Percentiles rank a stretch among this genome's conserved stretches.
Evolutionary conservation across 2,888 invertebrate genomes (phyloP).

Genomic region (Melanargia galathea): DNA sequence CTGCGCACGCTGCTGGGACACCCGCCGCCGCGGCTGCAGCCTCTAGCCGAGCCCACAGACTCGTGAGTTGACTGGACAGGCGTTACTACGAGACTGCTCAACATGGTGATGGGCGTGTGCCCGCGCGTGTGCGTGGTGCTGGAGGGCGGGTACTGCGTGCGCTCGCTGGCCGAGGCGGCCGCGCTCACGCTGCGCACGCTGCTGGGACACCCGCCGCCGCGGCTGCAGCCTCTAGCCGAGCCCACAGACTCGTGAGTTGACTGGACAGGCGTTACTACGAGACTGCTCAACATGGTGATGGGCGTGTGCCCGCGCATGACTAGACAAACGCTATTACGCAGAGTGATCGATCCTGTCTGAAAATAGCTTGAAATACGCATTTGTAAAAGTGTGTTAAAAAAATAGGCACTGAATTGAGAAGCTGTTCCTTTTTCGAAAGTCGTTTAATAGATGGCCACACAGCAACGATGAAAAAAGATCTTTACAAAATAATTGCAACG

Average conservation of each 20-base stretch:
- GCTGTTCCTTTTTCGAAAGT: no score
- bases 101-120: conserved; percentile 85
- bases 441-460: no score
- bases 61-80: conserved; percentile 59
- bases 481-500: no score
- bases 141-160: conserved; percentile 97
- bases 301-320: conserved; percentile 88
- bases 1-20: conserved; percentile 90
- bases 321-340: no score
- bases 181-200: conserved; percentile 91
- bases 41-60: conserved; percentile 67
- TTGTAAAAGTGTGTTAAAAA: no score
- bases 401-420: no score
- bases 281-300: conserved; percentile 85
- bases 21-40: conserved; percentile 86
- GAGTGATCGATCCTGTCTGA: no score
- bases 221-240: conserved; percentile 63
- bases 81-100: conserved; percentile 74
- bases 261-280: conserved; percentile 35
- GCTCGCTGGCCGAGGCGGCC: conserved; percentile 93
- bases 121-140: conserved; percentile 91
- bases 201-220: conserved; percentile 91
- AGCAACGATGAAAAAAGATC: no score
- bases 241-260: conserved; percentile 75
- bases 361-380: no score